phyloP scores from a whole-genome alignment of 1,140 invertebrate genomes.

The Heliconius congener region DNA sequence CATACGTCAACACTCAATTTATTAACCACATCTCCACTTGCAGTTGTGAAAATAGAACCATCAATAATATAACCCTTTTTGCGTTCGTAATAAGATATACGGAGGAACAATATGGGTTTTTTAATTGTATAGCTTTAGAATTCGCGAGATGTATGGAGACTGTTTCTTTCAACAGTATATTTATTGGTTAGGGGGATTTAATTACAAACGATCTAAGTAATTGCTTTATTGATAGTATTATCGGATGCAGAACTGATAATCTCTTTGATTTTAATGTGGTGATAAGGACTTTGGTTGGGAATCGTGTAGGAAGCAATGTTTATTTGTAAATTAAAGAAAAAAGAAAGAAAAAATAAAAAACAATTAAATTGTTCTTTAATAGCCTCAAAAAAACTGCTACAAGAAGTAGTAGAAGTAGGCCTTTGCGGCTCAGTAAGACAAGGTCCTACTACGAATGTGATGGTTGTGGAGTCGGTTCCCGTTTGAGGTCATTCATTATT shows the following conservation, averaged over 20 bases:
- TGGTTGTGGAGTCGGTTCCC: no score
- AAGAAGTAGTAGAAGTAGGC: no score
- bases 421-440: no score
- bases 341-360: no score
- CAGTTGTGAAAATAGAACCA: slow-evolving; percentile 21
- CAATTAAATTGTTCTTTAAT: no score
- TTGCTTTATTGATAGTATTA: slow-evolving; percentile 47
- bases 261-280: slow-evolving; percentile 23
- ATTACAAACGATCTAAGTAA: slow-evolving; percentile 68
- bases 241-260: slow-evolving; percentile 25
- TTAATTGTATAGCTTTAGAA: slow-evolving; percentile 28
- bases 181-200: slow-evolving; percentile 65
- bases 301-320: background rate
- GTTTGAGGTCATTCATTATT: no score
- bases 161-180: slow-evolving; percentile 58
- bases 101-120: slow-evolving; percentile 17
- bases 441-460: no score
- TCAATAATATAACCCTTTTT: slow-evolving; percentile 26
- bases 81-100: slow-evolving; percentile 34
- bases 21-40: slow-evolving; percentile 42
- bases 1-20: slow-evolving; percentile 74
- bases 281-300: slow-evolving; percentile 4
- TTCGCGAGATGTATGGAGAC: slow-evolving; percentile 54
- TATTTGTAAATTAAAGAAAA: background rate
- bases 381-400: no score